Conservation (phyloP, 2,797 vertebrate genomes). For the Melopsittacus undulatus region DNA sequence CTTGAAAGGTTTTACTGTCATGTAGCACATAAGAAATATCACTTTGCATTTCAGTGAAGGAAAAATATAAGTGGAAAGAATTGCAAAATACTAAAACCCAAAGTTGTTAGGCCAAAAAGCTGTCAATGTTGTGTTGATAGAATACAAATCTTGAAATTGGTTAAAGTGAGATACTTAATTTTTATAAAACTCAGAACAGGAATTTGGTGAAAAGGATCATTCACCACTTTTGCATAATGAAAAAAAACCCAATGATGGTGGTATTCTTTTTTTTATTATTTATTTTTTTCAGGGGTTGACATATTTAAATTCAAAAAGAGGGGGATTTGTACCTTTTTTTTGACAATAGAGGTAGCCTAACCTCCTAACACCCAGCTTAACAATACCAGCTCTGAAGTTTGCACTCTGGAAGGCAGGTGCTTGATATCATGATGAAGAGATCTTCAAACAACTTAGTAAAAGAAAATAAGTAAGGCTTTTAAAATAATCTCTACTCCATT, state of each 20-base stretch:
- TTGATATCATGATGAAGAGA: not conserved
- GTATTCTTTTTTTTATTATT: not conserved
- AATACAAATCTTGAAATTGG: not conserved
- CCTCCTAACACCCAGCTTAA: not conserved
- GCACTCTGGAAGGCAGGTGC: not conserved
- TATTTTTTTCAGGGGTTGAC: not conserved
- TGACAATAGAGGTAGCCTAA: not conserved
- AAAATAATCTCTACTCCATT: not conserved
- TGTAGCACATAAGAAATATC: not conserved
- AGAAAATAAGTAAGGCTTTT: constrained; percentile 9
- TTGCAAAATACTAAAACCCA: not conserved
- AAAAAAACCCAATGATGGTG: not conserved
- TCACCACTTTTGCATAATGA: not conserved
- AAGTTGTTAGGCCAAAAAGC: not conserved
- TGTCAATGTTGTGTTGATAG: not conserved
- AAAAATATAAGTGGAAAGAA: not conserved
- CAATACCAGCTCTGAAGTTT: not conserved
- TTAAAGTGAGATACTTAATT: not conserved
- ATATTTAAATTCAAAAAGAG: not conserved
- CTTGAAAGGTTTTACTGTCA: not conserved
- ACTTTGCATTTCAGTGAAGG: not conserved
- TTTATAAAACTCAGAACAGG: not conserved
- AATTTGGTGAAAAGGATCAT: not conserved
- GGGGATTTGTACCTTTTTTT: not conserved
- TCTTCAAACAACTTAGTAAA: not conserved